These are phyloP conservation scores for Platanista minor DNA, from an alignment of 2,113 vertebrate genomes.

Conservation along the genomic window DNA sequence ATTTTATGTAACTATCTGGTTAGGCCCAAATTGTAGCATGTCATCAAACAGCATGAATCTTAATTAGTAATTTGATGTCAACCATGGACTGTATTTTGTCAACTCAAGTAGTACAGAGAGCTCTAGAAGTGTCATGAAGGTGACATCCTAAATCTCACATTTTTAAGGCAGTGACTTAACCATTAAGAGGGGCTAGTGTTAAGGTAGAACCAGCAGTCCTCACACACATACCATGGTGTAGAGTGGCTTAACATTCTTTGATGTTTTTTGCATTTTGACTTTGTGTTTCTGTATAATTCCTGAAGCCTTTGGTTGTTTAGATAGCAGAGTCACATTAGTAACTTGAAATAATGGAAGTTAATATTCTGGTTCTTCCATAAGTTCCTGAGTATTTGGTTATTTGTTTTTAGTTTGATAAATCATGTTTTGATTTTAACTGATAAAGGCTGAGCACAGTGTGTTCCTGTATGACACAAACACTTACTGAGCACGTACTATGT, in stretches of 20 bases:
- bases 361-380: slow-evolving; percentile 13
- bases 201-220: not conserved
- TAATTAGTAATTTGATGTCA: slow-evolving; percentile 49
- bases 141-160: not conserved
- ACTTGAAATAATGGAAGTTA: slow-evolving; percentile 1
- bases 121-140: not conserved
- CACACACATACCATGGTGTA: not conserved
- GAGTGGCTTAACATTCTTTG: not conserved
- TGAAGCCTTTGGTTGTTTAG: slow-evolving; percentile 6
- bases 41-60: slow-evolving; percentile 8
- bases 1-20: slow-evolving; percentile 33
- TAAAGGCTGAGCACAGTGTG: not conserved
- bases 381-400: not conserved
- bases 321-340: not conserved
- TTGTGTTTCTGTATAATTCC: slow-evolving; percentile 29
- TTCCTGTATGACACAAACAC: not conserved
- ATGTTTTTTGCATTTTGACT: slow-evolving; percentile 28
- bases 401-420: slow-evolving; percentile 7
- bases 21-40: slow-evolving; percentile 32
- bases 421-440: slow-evolving; percentile 24
- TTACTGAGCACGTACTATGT: not conserved
- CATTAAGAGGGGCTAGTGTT: not conserved
- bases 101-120: not conserved
- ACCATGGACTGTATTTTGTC: slow-evolving; percentile 41
- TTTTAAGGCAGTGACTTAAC: not conserved